Evolutionary conservation across 1,140 invertebrate species (phyloP).

Genomic region (Trachelipus rathkii): DNA sequence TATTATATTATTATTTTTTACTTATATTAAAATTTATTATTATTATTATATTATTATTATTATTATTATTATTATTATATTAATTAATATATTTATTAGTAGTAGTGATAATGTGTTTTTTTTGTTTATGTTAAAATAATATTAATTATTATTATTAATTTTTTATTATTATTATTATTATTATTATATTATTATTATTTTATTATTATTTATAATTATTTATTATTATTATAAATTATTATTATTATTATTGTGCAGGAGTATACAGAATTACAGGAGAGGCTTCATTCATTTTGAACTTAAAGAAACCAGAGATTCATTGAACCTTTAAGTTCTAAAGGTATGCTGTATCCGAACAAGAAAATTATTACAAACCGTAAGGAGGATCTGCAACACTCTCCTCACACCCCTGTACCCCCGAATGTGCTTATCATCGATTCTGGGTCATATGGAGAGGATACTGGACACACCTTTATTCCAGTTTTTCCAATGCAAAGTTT

Average conservation of each 20-base stretch:
- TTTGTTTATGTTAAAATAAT: too few relatives aligned
- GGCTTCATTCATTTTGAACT: slow-evolving; percentile 82
- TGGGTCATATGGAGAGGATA: background rate
- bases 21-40: too few relatives aligned
- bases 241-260: slow-evolving; percentile 56
- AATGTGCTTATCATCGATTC: background rate
- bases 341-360: slow-evolving; percentile 26
- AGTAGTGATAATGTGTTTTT: too few relatives aligned
- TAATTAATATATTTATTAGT: too few relatives aligned
- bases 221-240: too few relatives aligned
- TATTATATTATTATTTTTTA: too few relatives aligned
- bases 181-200: too few relatives aligned
- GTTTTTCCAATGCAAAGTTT: background rate
- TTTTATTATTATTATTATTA: too few relatives aligned
- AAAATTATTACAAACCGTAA: background rate
- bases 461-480: background rate
- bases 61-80: too few relatives aligned
- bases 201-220: too few relatives aligned
- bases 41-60: too few relatives aligned
- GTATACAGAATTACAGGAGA: slow-evolving; percentile 84
- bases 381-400: background rate
- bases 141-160: too few relatives aligned
- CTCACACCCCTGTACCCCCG: background rate
- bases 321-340: slow-evolving; percentile 56
- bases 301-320: slow-evolving; percentile 75